phyloP scores from a whole-genome alignment of 2,113 vertebrate species.

The Periophthalmodon schlosseri region DNA sequence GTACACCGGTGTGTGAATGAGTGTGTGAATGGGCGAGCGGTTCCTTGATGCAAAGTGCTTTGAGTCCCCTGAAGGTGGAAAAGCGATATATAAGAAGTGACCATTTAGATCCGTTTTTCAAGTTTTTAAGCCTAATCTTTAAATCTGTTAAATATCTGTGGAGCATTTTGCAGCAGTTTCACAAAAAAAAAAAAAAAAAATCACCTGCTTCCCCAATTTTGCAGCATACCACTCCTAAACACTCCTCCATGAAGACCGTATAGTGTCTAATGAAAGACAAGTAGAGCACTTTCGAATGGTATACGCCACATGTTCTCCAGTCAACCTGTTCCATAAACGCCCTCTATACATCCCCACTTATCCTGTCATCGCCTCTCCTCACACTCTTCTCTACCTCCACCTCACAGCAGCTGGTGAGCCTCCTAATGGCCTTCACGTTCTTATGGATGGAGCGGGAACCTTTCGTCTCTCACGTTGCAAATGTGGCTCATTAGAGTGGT shows the following conservation, averaged over 20 bases:
- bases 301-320: constrained; percentile 29
- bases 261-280: constrained; percentile 44
- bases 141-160: background rate
- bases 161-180: background rate
- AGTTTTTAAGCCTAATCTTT: background rate
- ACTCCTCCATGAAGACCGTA: background rate
- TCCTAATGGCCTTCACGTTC: constrained; percentile 68
- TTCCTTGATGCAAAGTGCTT: too few species aligned
- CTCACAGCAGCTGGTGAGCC: constrained; percentile 69
- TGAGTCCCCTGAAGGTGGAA: too few species aligned
- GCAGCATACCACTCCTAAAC: too few species aligned
- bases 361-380: constrained; percentile 36
- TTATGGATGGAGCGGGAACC: constrained; percentile 48
- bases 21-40: too few species aligned
- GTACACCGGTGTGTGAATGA: too few species aligned
- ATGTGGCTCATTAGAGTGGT: constrained; percentile 70
- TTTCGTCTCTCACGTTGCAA: constrained; percentile 60
- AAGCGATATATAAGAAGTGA: too few species aligned
- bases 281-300: constrained; percentile 25
- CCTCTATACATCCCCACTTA: constrained; percentile 7
- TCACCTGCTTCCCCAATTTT: too few species aligned
- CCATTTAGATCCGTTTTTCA: too few species aligned
- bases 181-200: background rate
- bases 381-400: constrained; percentile 47
- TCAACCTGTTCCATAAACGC: background rate